Evolutionary conservation across 2,888 invertebrate genomes (phyloP).

Genomic region (Physocephala rufipes): DNA sequence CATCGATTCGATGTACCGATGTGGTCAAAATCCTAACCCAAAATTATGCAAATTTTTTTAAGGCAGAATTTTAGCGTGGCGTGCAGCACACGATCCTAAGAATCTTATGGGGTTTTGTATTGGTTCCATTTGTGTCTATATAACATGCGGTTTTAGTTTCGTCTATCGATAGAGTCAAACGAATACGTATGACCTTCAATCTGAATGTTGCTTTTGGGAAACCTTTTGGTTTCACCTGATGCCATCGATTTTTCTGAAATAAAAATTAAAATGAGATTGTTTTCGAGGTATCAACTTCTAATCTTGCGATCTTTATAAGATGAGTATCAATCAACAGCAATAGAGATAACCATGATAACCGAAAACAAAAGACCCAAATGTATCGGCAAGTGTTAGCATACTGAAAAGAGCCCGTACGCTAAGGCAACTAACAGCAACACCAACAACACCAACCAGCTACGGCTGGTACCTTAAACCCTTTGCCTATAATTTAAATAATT

Average conservation of each 20-base stretch:
- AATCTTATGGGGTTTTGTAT: too few species aligned
- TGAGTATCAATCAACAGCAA: too few species aligned
- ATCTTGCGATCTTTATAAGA: too few species aligned
- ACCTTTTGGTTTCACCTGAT: too few species aligned
- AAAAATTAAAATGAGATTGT: too few species aligned
- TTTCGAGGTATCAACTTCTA: too few species aligned
- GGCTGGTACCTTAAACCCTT: slow-evolving; percentile 19
- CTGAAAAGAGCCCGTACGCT: too few species aligned
- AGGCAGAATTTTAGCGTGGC: background rate
- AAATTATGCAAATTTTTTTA: slow-evolving; percentile 28
- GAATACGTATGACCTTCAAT: background rate
- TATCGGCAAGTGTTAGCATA: background rate
- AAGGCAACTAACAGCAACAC: too few species aligned
- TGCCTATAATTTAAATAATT: slow-evolving; percentile 35
- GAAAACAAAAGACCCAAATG: background rate
- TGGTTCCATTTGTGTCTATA: background rate
- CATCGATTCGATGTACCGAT: too few species aligned
- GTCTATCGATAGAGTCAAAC: background rate
- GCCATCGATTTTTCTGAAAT: too few species aligned
- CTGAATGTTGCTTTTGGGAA: background rate
- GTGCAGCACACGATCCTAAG: background rate
- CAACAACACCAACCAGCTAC: slow-evolving; percentile 4
- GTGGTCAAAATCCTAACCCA: slow-evolving; percentile 5
- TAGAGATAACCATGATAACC: too few species aligned
- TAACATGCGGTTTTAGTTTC: background rate